Conservation (phyloP, 2,888 invertebrate genomes). For the Hypena proboscidalis region DNA sequence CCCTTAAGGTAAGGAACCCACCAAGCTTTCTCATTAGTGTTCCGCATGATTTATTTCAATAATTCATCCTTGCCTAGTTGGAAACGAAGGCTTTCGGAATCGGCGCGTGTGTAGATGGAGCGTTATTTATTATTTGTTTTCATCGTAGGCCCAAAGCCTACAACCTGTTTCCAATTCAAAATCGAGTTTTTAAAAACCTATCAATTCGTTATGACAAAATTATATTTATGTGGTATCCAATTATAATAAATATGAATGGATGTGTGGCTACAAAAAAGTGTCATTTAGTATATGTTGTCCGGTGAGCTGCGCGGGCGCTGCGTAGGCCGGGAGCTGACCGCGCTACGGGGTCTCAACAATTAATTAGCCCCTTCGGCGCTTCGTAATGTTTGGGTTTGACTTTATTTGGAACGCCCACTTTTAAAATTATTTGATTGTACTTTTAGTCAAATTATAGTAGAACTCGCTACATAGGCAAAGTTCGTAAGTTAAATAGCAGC, state of each 20-base stretch:
- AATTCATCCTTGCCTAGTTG: conserved; percentile 26
- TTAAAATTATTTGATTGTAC: too few relatives aligned
- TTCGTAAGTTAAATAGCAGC: not conserved
- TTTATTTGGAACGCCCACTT: not conserved
- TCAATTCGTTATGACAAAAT: too few relatives aligned
- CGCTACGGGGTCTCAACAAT: conserved; percentile 19
- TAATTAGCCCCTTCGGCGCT: conserved; percentile 1
- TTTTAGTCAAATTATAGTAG: not conserved
- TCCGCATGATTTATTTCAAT: conserved; percentile 32
- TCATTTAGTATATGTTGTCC: not conserved
- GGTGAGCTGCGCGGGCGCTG: conserved; percentile 11
- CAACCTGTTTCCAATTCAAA: not conserved
- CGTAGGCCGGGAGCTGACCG: conserved; percentile 45
- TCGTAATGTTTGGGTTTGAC: not conserved
- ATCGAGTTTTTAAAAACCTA: too few relatives aligned
- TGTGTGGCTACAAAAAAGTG: not conserved
- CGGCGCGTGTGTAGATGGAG: not conserved
- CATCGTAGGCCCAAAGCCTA: not conserved
- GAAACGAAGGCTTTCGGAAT: not conserved
- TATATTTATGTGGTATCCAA: too few relatives aligned
- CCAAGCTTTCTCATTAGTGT: conserved; percentile 36
- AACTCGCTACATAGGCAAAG: not conserved
- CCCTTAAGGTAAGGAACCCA: conserved; percentile 30
- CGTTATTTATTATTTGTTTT: not conserved
- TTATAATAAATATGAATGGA: too few relatives aligned